Percentiles rank a stretch among this genome's conserved stretches.
These are phyloP conservation scores for Chloromyia formosa DNA, from an alignment of 2,888 invertebrate species.

Conservation along the genomic window DNA sequence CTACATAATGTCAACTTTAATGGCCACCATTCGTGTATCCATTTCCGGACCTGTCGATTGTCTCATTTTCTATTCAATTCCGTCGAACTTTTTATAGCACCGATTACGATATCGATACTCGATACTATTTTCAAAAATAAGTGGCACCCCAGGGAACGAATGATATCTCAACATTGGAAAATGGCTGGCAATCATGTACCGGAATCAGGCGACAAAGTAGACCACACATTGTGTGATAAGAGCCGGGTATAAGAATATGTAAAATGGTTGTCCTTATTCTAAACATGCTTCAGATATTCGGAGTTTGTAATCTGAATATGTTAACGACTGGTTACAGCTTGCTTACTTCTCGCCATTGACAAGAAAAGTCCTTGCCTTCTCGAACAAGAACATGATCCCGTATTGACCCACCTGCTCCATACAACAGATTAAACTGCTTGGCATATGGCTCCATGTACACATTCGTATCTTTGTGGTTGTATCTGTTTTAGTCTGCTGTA, in stretches of 20 bases:
- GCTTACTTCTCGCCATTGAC: too few relatives aligned
- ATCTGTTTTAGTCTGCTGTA: not conserved
- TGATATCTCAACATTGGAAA: slow-evolving; percentile 36
- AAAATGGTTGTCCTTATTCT: slow-evolving; percentile 11
- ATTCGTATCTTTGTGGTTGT: not conserved
- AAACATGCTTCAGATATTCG: not conserved
- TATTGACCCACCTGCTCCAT: slow-evolving; percentile 19
- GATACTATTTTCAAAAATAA: slow-evolving; percentile 46
- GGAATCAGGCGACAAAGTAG: not conserved
- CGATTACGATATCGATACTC: slow-evolving; percentile 33
- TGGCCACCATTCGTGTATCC: not conserved
- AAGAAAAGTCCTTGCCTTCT: slow-evolving; percentile 33
- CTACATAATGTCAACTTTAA: slow-evolving; percentile 29
- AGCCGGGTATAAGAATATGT: slow-evolving; percentile 5
- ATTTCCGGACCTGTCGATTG: not conserved
- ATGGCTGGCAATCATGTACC: slow-evolving; percentile 23
- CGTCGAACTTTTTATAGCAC: slow-evolving; percentile 22
- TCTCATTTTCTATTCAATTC: slow-evolving; percentile 5
- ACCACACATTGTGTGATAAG: slow-evolving; percentile 21
- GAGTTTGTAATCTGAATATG: not conserved
- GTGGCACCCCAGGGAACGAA: slow-evolving; percentile 44
- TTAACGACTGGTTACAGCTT: slow-evolving; percentile 31
- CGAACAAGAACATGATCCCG: slow-evolving; percentile 20
- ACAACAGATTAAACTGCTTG: not conserved
- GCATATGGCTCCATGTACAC: not conserved